Percentiles rank a stretch among this genome's conserved stretches.
Evolutionary conservation across 2,797 vertebrate species (phyloP).

Genomic region (Platalea minor): DNA sequence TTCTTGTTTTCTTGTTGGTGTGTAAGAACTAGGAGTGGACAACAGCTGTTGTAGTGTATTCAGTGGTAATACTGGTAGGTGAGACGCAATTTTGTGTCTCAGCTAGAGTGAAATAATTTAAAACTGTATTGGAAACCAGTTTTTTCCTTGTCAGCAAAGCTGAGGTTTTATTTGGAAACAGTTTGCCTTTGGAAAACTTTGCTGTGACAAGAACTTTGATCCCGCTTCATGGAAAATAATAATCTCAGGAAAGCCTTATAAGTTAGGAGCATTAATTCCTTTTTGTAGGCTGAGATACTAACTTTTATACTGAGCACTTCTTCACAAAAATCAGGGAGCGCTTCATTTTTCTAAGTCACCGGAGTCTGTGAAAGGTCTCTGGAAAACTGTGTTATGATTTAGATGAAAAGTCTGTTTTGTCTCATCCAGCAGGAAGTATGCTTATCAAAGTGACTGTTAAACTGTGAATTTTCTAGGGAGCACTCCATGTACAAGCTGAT

Average conservation of each 20-base stretch:
- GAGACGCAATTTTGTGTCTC: neutral
- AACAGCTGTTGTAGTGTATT: neutral
- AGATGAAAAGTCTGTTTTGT: slow-evolving; percentile 14
- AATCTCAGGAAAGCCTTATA: neutral
- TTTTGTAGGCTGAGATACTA: neutral
- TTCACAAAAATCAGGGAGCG: neutral
- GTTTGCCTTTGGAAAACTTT: neutral
- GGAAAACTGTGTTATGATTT: neutral
- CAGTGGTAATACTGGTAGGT: neutral
- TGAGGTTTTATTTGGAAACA: neutral
- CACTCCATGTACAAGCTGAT: neutral
- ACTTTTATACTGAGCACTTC: neutral
- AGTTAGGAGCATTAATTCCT: neutral
- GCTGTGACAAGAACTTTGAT: neutral
- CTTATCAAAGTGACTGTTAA: slow-evolving; percentile 25
- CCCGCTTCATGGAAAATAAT: neutral
- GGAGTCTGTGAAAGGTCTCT: neutral
- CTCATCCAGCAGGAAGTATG: slow-evolving; percentile 14
- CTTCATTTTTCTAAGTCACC: neutral
- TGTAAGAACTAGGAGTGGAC: neutral
- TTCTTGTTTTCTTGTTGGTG: neutral
- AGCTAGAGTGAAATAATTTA: neutral
- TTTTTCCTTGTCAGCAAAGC: neutral
- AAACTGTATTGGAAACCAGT: neutral
- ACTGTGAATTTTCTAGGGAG: neutral